phyloP scores from a whole-genome alignment of 2,797 vertebrate genomes.

The Erethizon dorsatum region DNA sequence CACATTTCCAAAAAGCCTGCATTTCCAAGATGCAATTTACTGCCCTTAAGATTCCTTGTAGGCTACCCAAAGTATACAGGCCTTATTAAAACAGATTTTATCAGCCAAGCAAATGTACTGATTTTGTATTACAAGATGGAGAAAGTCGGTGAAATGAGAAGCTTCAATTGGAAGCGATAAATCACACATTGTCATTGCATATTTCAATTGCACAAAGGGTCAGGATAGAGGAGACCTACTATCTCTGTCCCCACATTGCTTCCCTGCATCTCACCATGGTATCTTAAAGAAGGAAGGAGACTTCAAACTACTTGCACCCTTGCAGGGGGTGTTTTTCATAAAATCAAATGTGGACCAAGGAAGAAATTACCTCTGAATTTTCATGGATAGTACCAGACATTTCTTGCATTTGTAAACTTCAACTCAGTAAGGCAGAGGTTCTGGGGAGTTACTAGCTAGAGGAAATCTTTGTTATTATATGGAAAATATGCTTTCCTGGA shows the following conservation, averaged over 20 bases:
- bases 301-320: neutral
- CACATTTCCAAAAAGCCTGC: constrained; percentile 77
- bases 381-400: neutral
- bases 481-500: neutral
- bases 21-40: constrained; percentile 73
- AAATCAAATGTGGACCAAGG: neutral
- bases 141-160: constrained; percentile 11
- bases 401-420: neutral
- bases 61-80: constrained; percentile 40
- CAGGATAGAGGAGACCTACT: neutral
- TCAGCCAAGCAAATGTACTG: neutral
- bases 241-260: neutral
- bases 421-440: constrained; percentile 1
- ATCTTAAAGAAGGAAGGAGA: neutral
- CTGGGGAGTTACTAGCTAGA: neutral
- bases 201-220: neutral
- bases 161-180: neutral
- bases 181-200: neutral
- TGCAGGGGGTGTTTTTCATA: neutral
- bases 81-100: constrained; percentile 60
- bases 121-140: constrained; percentile 22
- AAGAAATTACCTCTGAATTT: neutral
- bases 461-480: neutral
- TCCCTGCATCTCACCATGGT: neutral
- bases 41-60: neutral